A percentile compares a stretch with the other conserved stretches of the same genome.
These are phyloP conservation scores for Phenganax stokvisi DNA, from an alignment of 92 coral and sea anemone species.

Conservation along the genomic window DNA sequence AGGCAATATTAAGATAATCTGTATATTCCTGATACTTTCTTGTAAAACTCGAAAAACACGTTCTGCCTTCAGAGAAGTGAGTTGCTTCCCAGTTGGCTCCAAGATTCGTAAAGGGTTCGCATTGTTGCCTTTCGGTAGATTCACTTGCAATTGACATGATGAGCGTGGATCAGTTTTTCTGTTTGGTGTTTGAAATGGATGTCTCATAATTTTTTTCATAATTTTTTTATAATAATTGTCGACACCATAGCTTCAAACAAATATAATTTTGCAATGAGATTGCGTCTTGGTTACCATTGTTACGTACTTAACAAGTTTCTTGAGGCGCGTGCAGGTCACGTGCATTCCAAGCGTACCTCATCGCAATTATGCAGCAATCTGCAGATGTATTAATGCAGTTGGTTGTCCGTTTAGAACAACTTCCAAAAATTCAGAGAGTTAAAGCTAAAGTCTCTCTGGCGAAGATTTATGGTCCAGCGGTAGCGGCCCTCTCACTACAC, in stretches of 20 bases:
- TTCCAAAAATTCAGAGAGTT: slow-evolving; percentile 39
- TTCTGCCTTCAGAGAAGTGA: slow-evolving; percentile 71
- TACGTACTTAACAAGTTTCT: too few relatives aligned
- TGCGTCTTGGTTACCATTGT: too few relatives aligned
- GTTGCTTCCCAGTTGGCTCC: slow-evolving; percentile 68
- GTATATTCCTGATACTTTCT: slow-evolving; percentile 62
- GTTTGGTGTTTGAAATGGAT: not conserved
- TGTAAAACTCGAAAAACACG: slow-evolving; percentile 72
- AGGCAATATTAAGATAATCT: slow-evolving; percentile 61
- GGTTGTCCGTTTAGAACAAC: slow-evolving; percentile 37
- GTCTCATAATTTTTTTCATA: not conserved
- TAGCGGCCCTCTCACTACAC: slow-evolving; percentile 42
- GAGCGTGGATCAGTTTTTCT: slow-evolving; percentile 20
- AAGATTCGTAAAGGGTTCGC: slow-evolving; percentile 67
- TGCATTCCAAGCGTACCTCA: too few relatives aligned
- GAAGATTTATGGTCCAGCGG: slow-evolving; percentile 35
- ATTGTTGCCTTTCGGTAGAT: slow-evolving; percentile 26
- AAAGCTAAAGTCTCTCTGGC: slow-evolving; percentile 41
- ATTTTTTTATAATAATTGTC: too few relatives aligned
- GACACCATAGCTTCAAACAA: too few relatives aligned
- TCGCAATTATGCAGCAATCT: not conserved
- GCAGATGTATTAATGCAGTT: not conserved
- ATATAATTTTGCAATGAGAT: too few relatives aligned
- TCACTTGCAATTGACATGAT: slow-evolving; percentile 10
- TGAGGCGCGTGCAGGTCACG: too few relatives aligned